phyloP scores from a whole-genome alignment of 2,888 invertebrate species.

The Meandrusa payeni region DNA sequence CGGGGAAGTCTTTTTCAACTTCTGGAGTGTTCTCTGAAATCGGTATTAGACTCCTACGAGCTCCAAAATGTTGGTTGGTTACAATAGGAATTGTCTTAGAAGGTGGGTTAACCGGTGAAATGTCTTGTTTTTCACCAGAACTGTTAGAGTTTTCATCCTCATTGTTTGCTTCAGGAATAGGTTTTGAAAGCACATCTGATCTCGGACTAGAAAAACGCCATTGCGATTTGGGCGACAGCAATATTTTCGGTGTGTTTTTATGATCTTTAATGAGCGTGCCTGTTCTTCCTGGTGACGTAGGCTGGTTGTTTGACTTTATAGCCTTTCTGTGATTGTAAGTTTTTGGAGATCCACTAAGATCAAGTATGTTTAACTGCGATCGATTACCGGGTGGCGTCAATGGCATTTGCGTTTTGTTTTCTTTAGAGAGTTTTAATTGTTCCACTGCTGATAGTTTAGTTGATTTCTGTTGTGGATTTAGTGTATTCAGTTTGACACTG shows the following conservation, averaged over 20 bases:
- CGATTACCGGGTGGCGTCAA: constrained; percentile 51
- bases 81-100: constrained; percentile 71
- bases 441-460: constrained; percentile 88
- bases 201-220: constrained; percentile 88
- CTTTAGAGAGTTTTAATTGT: constrained; percentile 85
- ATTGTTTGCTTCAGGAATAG: constrained; percentile 91
- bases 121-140: constrained; percentile 77
- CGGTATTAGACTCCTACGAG: constrained; percentile 68
- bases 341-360: constrained; percentile 86
- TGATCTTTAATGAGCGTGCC: constrained; percentile 73
- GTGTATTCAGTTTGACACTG: constrained; percentile 82
- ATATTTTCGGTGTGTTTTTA: constrained; percentile 82
- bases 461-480: constrained; percentile 78
- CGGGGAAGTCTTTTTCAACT: constrained; percentile 48
- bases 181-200: constrained; percentile 91
- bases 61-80: constrained; percentile 73
- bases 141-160: constrained; percentile 87
- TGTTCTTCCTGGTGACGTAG: constrained; percentile 79
- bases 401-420: constrained; percentile 63
- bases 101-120: constrained; percentile 51
- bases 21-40: constrained; percentile 57
- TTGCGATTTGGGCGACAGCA: constrained; percentile 85
- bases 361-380: constrained; percentile 83
- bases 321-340: constrained; percentile 84
- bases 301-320: constrained; percentile 70